Percentiles rank a stretch among this genome's conserved stretches.
These are phyloP conservation scores for Parazoanthus darwini DNA, from an alignment of 92 coral and sea anemone genomes.

Conservation along the genomic window DNA sequence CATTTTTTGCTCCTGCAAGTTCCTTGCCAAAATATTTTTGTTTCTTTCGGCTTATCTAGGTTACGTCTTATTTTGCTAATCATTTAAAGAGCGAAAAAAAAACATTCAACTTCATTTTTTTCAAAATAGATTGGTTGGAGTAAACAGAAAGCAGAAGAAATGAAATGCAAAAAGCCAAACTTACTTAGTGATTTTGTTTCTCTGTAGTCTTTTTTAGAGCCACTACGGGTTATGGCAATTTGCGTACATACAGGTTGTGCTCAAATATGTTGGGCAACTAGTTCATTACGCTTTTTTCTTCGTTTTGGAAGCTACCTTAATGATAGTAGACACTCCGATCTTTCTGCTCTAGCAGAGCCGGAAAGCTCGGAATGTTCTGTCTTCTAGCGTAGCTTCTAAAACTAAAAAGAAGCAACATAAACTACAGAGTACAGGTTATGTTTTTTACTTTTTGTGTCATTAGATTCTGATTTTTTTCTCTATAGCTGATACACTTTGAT, in stretches of 20 bases:
- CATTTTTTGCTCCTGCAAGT: not conserved
- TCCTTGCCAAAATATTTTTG: not conserved
- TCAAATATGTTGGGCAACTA: too few relatives aligned
- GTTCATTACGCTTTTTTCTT: too few relatives aligned
- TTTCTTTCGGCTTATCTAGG: not conserved
- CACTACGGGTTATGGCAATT: not conserved
- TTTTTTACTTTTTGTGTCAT: not conserved
- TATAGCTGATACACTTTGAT: not conserved
- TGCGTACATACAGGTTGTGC: too few relatives aligned
- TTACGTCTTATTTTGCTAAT: too few relatives aligned
- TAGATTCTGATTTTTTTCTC: not conserved
- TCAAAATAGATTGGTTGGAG: not conserved
- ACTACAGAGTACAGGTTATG: too few relatives aligned
- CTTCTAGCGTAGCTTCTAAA: too few relatives aligned
- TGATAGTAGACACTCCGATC: too few relatives aligned
- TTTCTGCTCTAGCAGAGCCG: too few relatives aligned
- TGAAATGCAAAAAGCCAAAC: not conserved
- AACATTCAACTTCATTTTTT: not conserved
- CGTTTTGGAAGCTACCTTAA: too few relatives aligned
- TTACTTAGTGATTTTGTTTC: not conserved
- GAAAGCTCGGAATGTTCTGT: too few relatives aligned
- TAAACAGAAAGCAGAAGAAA: not conserved
- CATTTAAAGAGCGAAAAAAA: too few relatives aligned
- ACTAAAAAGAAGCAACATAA: too few relatives aligned
- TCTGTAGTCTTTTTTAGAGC: not conserved